A percentile compares a stretch with the other conserved stretches of the same genome.
Conservation (phyloP, 2,888 invertebrate genomes). For the Rhagonycha fulva region DNA sequence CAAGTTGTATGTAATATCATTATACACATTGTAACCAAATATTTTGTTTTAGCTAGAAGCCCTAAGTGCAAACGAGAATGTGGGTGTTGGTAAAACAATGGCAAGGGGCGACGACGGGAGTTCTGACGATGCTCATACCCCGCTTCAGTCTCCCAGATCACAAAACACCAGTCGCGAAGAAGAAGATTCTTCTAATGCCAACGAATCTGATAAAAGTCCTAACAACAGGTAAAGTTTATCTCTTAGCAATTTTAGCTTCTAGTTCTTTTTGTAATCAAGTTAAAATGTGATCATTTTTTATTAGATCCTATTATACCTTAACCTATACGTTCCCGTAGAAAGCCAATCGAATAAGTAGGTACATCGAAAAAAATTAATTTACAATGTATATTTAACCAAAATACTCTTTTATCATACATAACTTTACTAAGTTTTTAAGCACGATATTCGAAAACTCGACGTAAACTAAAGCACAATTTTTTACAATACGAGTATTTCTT, state of each 20-base stretch:
- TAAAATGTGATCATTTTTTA: neutral
- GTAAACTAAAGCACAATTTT: too few species aligned
- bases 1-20: neutral
- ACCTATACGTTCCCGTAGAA: too few species aligned
- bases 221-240: conserved; percentile 63
- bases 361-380: too few species aligned
- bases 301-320: too few species aligned
- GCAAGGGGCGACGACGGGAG: conserved; percentile 46
- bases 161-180: conserved; percentile 63
- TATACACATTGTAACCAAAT: conserved; percentile 5
- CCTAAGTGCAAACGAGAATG: conserved; percentile 34
- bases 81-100: conserved; percentile 34
- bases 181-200: conserved; percentile 71
- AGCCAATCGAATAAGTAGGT: too few species aligned
- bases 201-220: conserved; percentile 72
- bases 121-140: conserved; percentile 53
- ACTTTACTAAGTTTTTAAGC: too few species aligned
- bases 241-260: neutral
- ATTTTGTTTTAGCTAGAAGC: conserved; percentile 47
- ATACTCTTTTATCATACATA: too few species aligned
- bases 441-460: too few species aligned
- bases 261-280: neutral
- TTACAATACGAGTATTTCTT: too few species aligned
- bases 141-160: conserved; percentile 60
- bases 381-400: too few species aligned